Base-by-base conservation (phyloP, 2,797 vertebrate genomes). In the Sebastolobus alascanus region DNA sequence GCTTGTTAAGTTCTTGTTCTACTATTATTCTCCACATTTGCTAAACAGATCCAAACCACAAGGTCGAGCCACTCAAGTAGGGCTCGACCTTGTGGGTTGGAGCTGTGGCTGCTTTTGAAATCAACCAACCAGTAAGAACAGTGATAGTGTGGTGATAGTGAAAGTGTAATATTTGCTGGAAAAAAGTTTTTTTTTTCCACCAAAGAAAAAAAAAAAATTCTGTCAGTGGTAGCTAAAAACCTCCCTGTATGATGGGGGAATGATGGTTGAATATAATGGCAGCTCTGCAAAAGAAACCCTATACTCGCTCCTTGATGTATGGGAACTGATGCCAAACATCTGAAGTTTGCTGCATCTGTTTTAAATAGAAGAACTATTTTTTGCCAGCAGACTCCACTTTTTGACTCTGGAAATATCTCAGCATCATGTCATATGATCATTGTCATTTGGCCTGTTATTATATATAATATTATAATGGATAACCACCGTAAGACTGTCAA, bases 261-360 rank as follows among this genome's bases (percentile, higher is more conserved):
- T 27, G 73, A 63, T 76, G 68, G 70, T 69, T 68, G 63, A 70
- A 73, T 58, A 63, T 79, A 75, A 80, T 82, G 76, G 84, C 74
- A 58, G 79, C 74, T 66, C 80, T 82, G 78, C 66, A 68, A 75
- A 46, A 75, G 54, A 73, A 87, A 80, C 46, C 56, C 20, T 72
- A 74, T 52, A 66, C 73, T 55, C 18, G 10, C 52, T 55, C 71
- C 83, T 86, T 84, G 80, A 82, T 78, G 65, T 65, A 68, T 66
- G 52, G 40, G 22, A 63, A 12, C 22, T 46, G 54, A 63, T 84
- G 85, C 70, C 83, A 85, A 77, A 77, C 83, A 75, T 79, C 61
- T 81, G 77, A 85, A 75, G 65, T 70, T 66, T 66, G 38, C 77
- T 46, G 46, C 87, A 88, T 91, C 84, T 92, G 91, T 88, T 91